A percentile compares a stretch with the other conserved stretches of the same genome.
Conservation (phyloP, 2,113 vertebrate species). For the Prietella phreatophila region DNA sequence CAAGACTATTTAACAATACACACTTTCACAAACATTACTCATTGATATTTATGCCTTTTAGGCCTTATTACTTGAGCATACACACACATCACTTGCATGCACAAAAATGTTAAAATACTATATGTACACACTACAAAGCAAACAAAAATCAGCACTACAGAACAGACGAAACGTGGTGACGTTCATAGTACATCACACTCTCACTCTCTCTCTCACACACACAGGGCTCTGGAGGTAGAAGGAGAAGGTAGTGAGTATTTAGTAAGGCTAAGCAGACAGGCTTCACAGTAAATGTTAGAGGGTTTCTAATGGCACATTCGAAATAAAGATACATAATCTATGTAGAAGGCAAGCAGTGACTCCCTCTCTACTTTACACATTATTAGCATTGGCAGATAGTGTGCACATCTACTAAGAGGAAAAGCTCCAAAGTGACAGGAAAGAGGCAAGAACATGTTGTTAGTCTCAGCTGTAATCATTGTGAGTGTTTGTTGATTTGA, state of each 20-base stretch:
- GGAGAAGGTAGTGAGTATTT: slow-evolving; percentile 46
- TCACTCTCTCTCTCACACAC: neutral
- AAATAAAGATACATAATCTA: slow-evolving; percentile 31
- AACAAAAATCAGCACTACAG: neutral
- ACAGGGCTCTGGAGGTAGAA: slow-evolving; percentile 4
- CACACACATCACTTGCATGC: neutral
- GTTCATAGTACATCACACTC: neutral
- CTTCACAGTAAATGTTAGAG: slow-evolving; percentile 54
- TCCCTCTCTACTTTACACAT: neutral
- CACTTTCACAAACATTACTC: neutral
- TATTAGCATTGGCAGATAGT: neutral
- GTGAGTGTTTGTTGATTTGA: slow-evolving; percentile 9
- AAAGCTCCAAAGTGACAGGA: slow-evolving; percentile 28
- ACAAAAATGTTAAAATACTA: neutral
- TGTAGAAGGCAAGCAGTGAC: slow-evolving; percentile 36
- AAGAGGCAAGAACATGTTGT: slow-evolving; percentile 23
- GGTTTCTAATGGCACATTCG: slow-evolving; percentile 21
- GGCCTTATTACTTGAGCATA: neutral
- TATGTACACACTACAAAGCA: neutral
- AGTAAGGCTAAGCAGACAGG: slow-evolving; percentile 89
- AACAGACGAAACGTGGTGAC: slow-evolving; percentile 1
- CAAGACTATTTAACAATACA: neutral
- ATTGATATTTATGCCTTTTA: neutral
- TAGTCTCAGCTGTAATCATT: slow-evolving; percentile 30
- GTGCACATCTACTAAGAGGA: slow-evolving; percentile 18